Percentiles rank a stretch among this genome's conserved stretches.
Conservation (phyloP, 2,888 invertebrate genomes). For the Phanerotoma sp. region DNA sequence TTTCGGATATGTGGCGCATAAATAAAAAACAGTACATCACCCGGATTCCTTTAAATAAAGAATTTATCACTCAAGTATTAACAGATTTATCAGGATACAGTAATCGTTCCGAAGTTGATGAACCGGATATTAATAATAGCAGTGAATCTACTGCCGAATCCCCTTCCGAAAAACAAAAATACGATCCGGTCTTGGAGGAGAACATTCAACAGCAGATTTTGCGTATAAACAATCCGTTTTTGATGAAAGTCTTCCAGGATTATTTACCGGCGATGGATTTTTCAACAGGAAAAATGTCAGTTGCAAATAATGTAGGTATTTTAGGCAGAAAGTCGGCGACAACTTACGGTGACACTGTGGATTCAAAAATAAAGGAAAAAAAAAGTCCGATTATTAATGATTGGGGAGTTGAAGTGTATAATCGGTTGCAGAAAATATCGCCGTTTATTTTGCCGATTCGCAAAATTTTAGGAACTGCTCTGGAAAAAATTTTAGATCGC, state of each 20-base stretch:
- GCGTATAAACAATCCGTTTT: conserved; percentile 52
- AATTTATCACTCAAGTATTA: conserved; percentile 44
- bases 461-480: conserved; percentile 54
- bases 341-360: conserved; percentile 32
- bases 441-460: conserved; percentile 55
- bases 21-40: conserved; percentile 37
- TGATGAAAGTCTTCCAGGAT: conserved; percentile 58
- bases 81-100: conserved; percentile 44
- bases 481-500: conserved; percentile 56
- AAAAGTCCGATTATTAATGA: neutral
- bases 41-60: conserved; percentile 44
- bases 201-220: conserved; percentile 46
- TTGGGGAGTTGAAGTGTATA: conserved; percentile 32
- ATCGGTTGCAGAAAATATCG: conserved; percentile 43
- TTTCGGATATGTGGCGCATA: conserved; percentile 51
- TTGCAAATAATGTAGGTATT: neutral
- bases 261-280: conserved; percentile 49
- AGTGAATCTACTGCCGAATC: neutral
- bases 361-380: conserved; percentile 24
- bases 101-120: neutral
- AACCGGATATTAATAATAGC: neutral
- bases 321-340: neutral
- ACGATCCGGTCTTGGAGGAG: conserved; percentile 37
- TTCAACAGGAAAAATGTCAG: conserved; percentile 16
- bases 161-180: neutral